These are phyloP conservation scores for Drosophila aff. DNA, from an alignment of 1,140 invertebrate genomes.

Conservation along the genomic window DNA sequence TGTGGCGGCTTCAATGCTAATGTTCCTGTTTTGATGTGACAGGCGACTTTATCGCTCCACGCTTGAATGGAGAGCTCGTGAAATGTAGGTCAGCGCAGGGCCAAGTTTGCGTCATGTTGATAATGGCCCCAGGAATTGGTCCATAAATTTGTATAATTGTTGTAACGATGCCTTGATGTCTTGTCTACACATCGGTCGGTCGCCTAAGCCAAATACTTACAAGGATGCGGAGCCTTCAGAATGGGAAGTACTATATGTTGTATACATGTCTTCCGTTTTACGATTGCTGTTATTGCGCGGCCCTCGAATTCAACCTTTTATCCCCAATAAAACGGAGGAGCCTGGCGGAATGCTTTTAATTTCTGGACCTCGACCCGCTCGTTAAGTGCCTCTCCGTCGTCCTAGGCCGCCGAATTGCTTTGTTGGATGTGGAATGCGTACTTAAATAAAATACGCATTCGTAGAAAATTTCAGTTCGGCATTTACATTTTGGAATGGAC, in stretches of 20 bases:
- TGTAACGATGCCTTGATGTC: slow-evolving; percentile 43
- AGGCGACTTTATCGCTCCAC: slow-evolving; percentile 57
- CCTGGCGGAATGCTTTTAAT: slow-evolving; percentile 66
- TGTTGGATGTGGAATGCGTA: slow-evolving; percentile 40
- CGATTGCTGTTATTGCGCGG: slow-evolving; percentile 46
- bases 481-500: slow-evolving; percentile 50
- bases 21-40: slow-evolving; percentile 62
- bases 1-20: slow-evolving; percentile 5
- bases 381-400: slow-evolving; percentile 38
- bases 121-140: slow-evolving; percentile 37
- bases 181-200: slow-evolving; percentile 39
- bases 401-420: slow-evolving; percentile 30
- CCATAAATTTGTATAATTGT: slow-evolving; percentile 64
- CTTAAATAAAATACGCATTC: slow-evolving; percentile 55
- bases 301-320: slow-evolving; percentile 45
- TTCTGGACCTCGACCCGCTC: slow-evolving; percentile 46
- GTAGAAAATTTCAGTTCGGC: slow-evolving; percentile 32
- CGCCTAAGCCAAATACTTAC: slow-evolving; percentile 3
- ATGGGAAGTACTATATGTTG: slow-evolving; percentile 4
- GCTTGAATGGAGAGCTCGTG: slow-evolving; percentile 52
- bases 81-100: slow-evolving; percentile 33
- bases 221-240: background rate
- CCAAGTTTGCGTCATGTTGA: slow-evolving; percentile 48
- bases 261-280: slow-evolving; percentile 38
- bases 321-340: slow-evolving; percentile 56